phyloP scores from a whole-genome alignment of 2,888 invertebrate species.

The Harmothoe impar region DNA sequence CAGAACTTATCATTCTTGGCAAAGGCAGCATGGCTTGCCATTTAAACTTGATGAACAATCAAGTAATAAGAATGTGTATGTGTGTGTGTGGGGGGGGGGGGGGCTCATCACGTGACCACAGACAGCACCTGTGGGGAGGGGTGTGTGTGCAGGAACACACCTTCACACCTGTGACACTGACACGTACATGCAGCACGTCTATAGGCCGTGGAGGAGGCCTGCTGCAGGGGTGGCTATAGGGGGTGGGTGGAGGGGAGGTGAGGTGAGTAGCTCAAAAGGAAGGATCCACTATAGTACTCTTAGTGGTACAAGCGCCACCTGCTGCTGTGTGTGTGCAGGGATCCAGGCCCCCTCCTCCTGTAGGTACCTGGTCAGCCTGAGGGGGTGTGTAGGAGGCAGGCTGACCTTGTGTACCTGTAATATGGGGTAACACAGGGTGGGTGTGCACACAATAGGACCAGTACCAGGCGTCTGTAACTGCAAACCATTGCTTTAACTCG shows the following conservation, averaged over 20 bases:
- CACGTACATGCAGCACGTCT: background rate
- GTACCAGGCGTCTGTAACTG: no score
- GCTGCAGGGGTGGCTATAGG: background rate
- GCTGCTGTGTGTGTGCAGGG: background rate
- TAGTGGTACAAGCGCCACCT: no score
- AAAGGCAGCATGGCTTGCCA: no score
- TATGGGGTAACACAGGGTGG: background rate
- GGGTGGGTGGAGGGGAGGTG: background rate
- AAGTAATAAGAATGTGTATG: no score
- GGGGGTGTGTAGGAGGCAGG: background rate
- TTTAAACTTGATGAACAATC: no score
- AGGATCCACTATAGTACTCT: background rate
- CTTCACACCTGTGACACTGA: background rate
- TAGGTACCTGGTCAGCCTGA: conserved; percentile 15
- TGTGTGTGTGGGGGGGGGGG: no score
- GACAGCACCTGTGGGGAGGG: background rate
- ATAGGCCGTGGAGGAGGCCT: background rate
- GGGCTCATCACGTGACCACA: background rate
- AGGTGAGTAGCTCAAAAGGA: background rate
- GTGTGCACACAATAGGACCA: no score
- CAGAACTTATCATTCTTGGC: no score
- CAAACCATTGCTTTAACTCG: no score
- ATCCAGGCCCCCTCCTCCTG: background rate
- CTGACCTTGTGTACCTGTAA: background rate
- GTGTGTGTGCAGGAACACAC: no score